A percentile compares a stretch with the other conserved stretches of the same genome.
Evolutionary conservation across 30 jellyfish, hydroid and myxozoan species (phyloP).

Genomic region (Nemopilema nomurai): DNA sequence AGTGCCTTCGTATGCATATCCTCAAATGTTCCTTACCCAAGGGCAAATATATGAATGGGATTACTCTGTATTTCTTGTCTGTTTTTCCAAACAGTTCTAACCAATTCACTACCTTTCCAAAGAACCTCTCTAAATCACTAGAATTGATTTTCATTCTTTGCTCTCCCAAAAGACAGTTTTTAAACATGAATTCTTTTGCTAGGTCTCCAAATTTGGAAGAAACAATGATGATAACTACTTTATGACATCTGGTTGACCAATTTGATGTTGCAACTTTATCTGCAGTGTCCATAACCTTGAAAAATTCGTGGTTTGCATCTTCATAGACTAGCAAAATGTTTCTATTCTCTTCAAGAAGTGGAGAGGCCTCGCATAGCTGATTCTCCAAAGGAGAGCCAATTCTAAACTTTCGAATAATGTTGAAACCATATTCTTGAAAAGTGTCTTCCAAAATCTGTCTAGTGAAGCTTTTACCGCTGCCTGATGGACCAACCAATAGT

Average conservation of each 20-base stretch:
- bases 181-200: conserved; percentile 7
- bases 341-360: background rate
- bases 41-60: conserved; percentile 29
- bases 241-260: background rate
- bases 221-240: conserved; percentile 11
- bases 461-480: conserved; percentile 52
- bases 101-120: background rate
- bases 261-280: conserved; percentile 2
- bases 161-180: background rate
- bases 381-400: background rate
- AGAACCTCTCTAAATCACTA: background rate
- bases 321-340: conserved; percentile 2
- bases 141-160: conserved; percentile 11
- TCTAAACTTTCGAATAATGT: background rate
- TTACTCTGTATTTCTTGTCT: background rate
- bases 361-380: background rate
- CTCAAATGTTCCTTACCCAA: conserved; percentile 32
- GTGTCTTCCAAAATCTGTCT: conserved; percentile 19
- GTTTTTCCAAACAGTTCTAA: background rate
- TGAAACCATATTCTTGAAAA: conserved; percentile 1
- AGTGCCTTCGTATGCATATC: conserved; percentile 39
- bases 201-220: background rate
- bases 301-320: background rate
- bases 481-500: conserved; percentile 47
- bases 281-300: background rate